A percentile compares a stretch with the other conserved stretches of the same genome.
phyloP scores from a whole-genome alignment of 2,797 vertebrate genomes.

The Paguma larvata region DNA sequence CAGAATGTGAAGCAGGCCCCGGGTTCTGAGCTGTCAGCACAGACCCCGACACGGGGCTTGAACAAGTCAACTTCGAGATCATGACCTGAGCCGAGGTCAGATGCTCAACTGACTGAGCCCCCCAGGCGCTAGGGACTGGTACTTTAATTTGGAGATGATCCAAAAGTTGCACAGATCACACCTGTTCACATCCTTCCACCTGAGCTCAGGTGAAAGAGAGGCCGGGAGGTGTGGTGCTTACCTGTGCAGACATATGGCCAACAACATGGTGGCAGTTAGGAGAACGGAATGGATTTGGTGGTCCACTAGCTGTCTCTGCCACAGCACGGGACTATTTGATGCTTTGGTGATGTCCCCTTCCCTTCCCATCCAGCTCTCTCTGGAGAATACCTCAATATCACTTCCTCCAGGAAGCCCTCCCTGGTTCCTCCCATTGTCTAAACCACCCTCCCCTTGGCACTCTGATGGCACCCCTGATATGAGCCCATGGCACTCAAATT shows the following conservation, averaged over 20 bases:
- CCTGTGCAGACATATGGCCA: neutral
- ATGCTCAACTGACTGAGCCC: no score
- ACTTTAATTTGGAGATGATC: neutral
- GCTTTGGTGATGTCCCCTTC: neutral
- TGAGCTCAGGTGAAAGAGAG: neutral
- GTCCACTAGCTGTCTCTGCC: neutral
- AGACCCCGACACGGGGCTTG: no score
- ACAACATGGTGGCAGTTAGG: rapidly evolving
- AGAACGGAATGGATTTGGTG: no score
- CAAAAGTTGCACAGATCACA: neutral
- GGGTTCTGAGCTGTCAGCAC: no score
- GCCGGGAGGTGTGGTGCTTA: neutral
- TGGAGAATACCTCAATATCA: neutral
- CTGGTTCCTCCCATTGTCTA: no score
- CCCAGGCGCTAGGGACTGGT: no score
- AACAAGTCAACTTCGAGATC: no score
- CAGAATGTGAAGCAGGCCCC: no score
- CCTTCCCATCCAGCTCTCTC: neutral
- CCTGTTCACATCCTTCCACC: neutral
- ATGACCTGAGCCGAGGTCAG: no score
- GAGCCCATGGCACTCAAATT: rapidly evolving
- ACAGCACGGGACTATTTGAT: no score
- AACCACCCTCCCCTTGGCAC: neutral
- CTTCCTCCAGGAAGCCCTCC: neutral
- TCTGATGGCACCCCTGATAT: neutral